Evolutionary conservation across 2,797 vertebrate genomes (phyloP), one percentile per base, ranked within the genome.

Genomic region (Neosalanx taihuensis): DNA sequence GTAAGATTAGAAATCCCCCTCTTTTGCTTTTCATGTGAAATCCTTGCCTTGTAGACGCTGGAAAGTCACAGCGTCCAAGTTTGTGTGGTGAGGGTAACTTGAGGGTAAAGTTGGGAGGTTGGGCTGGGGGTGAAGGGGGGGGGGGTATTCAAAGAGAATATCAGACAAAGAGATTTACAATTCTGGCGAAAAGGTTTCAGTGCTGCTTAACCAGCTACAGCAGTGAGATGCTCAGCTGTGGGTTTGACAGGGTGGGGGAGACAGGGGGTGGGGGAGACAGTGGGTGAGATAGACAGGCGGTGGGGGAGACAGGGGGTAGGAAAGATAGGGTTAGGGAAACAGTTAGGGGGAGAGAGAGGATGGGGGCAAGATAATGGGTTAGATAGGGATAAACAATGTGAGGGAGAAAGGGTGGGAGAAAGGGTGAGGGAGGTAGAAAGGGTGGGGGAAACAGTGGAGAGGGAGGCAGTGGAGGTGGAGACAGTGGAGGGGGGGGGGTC

Each of bases 151-250:
- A 91, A 92, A 92, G 88, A 86, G 81, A 85, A 86, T 85, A 81
- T 91, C 84, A 84, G 84, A 74, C 79, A 73, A n/a, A 63, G 70
- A 90, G 88, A 92, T 93, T 93, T 93, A 93, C 86, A 84, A 65
- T 85, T 81, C 59, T 69, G 81, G 76, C 61, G 64, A 88, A 88
- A 87, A 37, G 73, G 89, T 87, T 87, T 76, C 78, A 88, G 67
- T 79, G 84, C 79, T 74, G 80, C 76, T 80, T 72, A 72, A 86
- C 86, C 81, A 84, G 80, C 74, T 87, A 84, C 83, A 81, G 87
- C 79, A 72, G 83, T 78, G 76, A 71, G 78, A 66, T 75, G 74
- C 84, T 86, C 81, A 76, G 74, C 83, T 83, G 66, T 68, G 33
- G 46, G 78, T 64, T 78, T 74, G 76, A 78, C 77, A 82, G 75